phyloP scores from a whole-genome alignment of 1,140 invertebrate genomes.

The Daktulosphaira vitifoliae region DNA sequence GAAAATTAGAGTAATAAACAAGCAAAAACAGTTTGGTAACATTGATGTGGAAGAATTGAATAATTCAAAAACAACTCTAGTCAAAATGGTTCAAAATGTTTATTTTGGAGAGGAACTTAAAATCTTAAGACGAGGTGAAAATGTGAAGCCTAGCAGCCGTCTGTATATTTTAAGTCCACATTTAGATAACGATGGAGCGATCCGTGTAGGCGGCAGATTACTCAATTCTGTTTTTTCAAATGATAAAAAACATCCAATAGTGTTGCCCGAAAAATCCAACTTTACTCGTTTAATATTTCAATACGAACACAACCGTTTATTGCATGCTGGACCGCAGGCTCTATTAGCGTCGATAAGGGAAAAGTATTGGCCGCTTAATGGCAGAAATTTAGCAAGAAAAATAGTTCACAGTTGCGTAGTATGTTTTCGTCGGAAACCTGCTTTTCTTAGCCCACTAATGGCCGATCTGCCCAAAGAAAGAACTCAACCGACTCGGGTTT shows the following conservation, averaged over 20 bases:
- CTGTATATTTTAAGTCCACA: slow-evolving; percentile 28
- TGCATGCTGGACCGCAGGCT: slow-evolving; percentile 40
- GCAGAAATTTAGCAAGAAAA: slow-evolving; percentile 36
- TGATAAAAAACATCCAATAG: slow-evolving; percentile 36
- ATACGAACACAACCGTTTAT: slow-evolving; percentile 38
- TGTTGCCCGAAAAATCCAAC: slow-evolving; percentile 35
- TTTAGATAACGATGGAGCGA: slow-evolving; percentile 31
- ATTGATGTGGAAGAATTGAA: slow-evolving; percentile 7
- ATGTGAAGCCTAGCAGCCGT: neutral
- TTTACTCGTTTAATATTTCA: slow-evolving; percentile 42
- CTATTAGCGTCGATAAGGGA: slow-evolving; percentile 37
- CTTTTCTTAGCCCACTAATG: slow-evolving; percentile 38
- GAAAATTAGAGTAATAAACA: neutral
- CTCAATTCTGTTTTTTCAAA: slow-evolving; percentile 16
- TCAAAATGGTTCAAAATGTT: slow-evolving; percentile 1
- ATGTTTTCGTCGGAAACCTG: slow-evolving; percentile 38
- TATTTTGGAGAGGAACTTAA: slow-evolving; percentile 18
- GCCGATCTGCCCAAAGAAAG: slow-evolving; percentile 40
- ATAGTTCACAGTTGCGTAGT: slow-evolving; percentile 39
- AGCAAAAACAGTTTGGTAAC: neutral
- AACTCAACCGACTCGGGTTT: slow-evolving; percentile 38
- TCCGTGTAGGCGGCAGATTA: slow-evolving; percentile 36
- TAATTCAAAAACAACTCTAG: neutral
- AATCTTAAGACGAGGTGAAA: neutral
- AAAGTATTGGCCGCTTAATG: slow-evolving; percentile 40